Evolutionary conservation across 2,797 vertebrate species (phyloP).

Genomic region (Esox masquinongy): DNA sequence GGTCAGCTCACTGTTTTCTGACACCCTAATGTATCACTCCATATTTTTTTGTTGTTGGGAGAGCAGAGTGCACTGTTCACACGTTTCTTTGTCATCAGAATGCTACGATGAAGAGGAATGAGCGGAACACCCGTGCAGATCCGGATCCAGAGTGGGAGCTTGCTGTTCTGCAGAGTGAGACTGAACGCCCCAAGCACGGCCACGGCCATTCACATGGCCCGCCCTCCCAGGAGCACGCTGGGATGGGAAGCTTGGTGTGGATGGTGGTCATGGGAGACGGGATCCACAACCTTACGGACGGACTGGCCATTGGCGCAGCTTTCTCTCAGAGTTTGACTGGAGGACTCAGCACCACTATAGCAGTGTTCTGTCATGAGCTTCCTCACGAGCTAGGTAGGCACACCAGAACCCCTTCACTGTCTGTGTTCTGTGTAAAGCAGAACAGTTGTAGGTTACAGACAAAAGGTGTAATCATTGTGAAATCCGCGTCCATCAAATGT

Average conservation of each 20-base stretch:
- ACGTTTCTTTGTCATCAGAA: slow-evolving; percentile 20
- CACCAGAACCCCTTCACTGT: neutral
- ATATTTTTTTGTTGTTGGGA: neutral
- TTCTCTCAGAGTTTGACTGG: slow-evolving; percentile 77
- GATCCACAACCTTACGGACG: slow-evolving; percentile 83
- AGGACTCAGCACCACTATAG: slow-evolving; percentile 81
- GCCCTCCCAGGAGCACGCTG: slow-evolving; percentile 11
- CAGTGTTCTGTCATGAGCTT: slow-evolving; percentile 83
- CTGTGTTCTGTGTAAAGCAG: neutral
- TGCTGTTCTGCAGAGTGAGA: slow-evolving; percentile 43
- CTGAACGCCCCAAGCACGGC: slow-evolving; percentile 33
- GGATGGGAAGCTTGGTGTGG: slow-evolving; percentile 69
- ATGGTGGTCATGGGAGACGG: slow-evolving; percentile 84
- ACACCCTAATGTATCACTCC: neutral
- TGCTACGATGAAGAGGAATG: slow-evolving; percentile 32
- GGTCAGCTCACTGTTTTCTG: neutral
- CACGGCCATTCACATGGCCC: slow-evolving; percentile 65
- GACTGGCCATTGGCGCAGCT: slow-evolving; percentile 81
- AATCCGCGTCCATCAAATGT: neutral
- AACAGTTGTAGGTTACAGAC: neutral
- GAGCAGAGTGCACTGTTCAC: neutral
- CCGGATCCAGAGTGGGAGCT: slow-evolving; percentile 33
- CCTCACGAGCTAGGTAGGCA: slow-evolving; percentile 81
- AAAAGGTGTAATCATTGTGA: neutral
- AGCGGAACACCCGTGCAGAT: slow-evolving; percentile 16